phyloP scores from a whole-genome alignment of 2,888 invertebrate species.

The Cataglyphis albicans region DNA sequence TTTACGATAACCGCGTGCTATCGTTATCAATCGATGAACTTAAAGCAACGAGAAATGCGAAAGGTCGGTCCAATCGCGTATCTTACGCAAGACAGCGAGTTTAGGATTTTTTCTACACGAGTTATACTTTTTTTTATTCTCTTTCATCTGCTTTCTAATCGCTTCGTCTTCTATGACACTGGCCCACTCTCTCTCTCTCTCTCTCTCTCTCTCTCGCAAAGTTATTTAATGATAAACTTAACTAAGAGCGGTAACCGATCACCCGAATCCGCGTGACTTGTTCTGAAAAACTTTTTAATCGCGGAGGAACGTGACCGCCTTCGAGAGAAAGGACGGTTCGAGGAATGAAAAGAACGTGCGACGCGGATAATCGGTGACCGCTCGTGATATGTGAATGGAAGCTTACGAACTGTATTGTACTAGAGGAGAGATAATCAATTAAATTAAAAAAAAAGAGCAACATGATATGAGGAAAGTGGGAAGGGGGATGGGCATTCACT shows the following conservation, averaged over 20 bases:
- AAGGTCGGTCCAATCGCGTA: conserved; percentile 59
- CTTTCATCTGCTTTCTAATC: not conserved
- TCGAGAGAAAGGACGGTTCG: conserved; percentile 11
- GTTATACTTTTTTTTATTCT: conserved; percentile 11
- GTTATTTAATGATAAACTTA: conserved; percentile 72
- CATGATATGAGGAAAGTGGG: not conserved
- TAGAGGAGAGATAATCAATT: conserved; percentile 69
- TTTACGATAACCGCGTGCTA: conserved; percentile 40
- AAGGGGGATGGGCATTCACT: conserved; percentile 29
- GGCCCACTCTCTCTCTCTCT: conserved; percentile 49
- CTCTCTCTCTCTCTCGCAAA: conserved; percentile 52
- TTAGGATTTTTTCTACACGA: conserved; percentile 51
- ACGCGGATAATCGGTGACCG: conserved; percentile 66
- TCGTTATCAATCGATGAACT: conserved; percentile 61
- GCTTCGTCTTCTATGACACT: conserved; percentile 54
- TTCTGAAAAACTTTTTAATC: conserved; percentile 53
- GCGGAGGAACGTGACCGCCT: conserved; percentile 57
- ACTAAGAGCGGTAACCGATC: conserved; percentile 69
- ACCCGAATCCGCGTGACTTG: conserved; percentile 57
- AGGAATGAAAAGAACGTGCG: conserved; percentile 45
- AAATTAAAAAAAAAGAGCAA: conserved; percentile 60
- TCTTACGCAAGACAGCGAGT: conserved; percentile 62
- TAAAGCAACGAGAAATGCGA: conserved; percentile 57
- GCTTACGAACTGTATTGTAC: conserved; percentile 77
- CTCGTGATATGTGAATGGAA: conserved; percentile 77